Evolutionary conservation across 2,797 vertebrate species (phyloP).

Genomic region (Sebastes oblongus): DNA sequence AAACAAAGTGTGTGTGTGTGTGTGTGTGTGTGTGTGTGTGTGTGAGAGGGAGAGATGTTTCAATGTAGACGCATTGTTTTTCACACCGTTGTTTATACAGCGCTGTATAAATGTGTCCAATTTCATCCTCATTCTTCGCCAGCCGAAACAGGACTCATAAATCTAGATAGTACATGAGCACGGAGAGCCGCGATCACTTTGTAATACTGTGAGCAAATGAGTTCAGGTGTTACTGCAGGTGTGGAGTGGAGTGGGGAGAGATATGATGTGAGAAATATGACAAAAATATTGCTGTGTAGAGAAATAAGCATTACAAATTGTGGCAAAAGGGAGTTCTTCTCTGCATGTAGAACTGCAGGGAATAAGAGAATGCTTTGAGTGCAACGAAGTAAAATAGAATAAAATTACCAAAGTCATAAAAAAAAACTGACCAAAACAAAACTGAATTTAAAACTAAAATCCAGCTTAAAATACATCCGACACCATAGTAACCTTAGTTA

Average conservation of each 20-base stretch:
- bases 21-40: neutral
- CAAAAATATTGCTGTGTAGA: neutral
- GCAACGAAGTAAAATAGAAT: neutral
- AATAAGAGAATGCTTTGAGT: neutral
- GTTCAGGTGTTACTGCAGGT: constrained; percentile 25
- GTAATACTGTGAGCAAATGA: constrained; percentile 22
- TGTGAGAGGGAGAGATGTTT: constrained; percentile 28
- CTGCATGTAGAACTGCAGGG: neutral
- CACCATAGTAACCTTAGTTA: neutral
- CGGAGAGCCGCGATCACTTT: constrained; percentile 1
- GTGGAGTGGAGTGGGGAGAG: neutral
- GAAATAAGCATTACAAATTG: neutral
- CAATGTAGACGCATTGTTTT: constrained; percentile 16
- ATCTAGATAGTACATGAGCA: constrained; percentile 41
- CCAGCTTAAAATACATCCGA: neutral
- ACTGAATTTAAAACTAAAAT: neutral
- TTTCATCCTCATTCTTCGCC: constrained; percentile 43
- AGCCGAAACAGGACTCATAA: constrained; percentile 36
- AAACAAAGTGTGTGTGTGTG: neutral
- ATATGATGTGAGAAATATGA: too few relatives aligned
- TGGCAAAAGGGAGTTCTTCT: neutral
- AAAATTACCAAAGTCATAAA: neutral
- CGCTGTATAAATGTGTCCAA: constrained; percentile 58
- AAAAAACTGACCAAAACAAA: neutral
- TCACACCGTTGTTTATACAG: constrained; percentile 24